Conservation (phyloP, 2,888 invertebrate genomes). For the Halocaridina rubra region DNA sequence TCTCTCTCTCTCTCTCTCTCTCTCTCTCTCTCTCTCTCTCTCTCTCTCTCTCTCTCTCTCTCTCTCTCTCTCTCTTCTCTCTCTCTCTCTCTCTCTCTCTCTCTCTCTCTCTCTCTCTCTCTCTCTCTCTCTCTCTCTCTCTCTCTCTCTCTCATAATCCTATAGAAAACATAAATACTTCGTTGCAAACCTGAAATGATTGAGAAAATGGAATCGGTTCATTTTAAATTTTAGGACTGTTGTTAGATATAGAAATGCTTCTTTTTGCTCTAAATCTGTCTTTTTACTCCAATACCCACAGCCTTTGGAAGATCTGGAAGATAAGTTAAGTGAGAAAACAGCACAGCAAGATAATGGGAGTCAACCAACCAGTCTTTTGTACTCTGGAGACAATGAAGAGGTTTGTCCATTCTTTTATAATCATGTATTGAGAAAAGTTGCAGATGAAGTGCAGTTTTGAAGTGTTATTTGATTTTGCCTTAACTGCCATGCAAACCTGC, state of each 20-base stretch:
- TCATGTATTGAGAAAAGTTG: no score
- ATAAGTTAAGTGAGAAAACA: background rate
- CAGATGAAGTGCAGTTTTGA: no score
- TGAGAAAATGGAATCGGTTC: no score
- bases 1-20: background rate
- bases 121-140: background rate
- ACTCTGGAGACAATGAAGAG: slow-evolving; percentile 53
- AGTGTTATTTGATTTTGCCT: no score
- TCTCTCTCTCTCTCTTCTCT: background rate
- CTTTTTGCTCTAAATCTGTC: slow-evolving; percentile 12
- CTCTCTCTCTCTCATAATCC: background rate
- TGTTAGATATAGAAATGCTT: no score
- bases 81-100: background rate
- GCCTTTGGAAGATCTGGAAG: slow-evolving; percentile 8
- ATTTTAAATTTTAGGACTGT: no score
- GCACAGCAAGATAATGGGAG: background rate
- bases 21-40: background rate
- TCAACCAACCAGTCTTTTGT: slow-evolving; percentile 35
- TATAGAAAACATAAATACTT: no score
- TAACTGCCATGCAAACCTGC: no score
- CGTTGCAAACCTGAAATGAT: no score
- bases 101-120: background rate
- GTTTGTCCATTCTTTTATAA: no score
- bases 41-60: slow-evolving; percentile 8
- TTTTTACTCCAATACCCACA: slow-evolving; percentile 5